Conservation (phyloP, 2,113 vertebrate species). For the Myrmophylax atrothorax region DNA sequence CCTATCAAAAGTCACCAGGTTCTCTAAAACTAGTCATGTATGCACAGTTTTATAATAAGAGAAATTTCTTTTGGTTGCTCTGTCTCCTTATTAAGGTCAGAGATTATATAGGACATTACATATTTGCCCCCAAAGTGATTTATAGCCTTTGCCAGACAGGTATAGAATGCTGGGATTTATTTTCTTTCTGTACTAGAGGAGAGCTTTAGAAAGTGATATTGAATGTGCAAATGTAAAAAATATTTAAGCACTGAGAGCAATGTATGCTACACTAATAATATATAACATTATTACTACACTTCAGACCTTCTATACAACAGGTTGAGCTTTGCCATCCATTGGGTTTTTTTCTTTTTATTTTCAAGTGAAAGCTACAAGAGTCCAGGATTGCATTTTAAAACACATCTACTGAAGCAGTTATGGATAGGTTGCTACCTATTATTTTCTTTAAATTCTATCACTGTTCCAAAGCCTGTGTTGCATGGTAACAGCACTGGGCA, state of each 20-base stretch:
- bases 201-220: not conserved
- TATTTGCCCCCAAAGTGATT: not conserved
- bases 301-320: not conserved
- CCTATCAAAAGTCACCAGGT: not conserved
- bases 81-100: conserved; percentile 19
- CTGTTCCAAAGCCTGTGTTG: not conserved
- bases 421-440: not conserved
- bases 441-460: not conserved
- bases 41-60: not conserved
- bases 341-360: not conserved
- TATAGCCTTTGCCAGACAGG: not conserved
- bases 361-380: not conserved
- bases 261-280: not conserved
- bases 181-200: not conserved
- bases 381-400: not conserved
- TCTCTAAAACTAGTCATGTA: not conserved
- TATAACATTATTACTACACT: not conserved
- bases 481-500: not conserved
- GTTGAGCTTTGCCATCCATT: not conserved
- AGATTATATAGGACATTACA: conserved; percentile 15
- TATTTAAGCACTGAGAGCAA: not conserved
- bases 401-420: not conserved
- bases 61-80: conserved; percentile 1
- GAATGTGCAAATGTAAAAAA: not conserved
- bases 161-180: not conserved